Evolutionary conservation across 2,888 invertebrate species (phyloP).

Genomic region (Cylindroiulus punctatus): DNA sequence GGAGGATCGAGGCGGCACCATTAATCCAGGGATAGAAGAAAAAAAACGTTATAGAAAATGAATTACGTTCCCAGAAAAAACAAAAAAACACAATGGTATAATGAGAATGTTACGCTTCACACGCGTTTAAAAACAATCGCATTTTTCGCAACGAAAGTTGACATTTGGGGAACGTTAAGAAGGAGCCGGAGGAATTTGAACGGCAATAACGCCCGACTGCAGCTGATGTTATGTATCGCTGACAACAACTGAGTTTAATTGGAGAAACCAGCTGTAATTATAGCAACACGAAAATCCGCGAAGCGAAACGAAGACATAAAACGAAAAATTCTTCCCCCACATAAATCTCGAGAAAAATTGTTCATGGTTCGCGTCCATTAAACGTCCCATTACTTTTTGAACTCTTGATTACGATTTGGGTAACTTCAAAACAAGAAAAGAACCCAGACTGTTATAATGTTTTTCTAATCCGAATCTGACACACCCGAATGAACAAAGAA

Average conservation of each 20-base stretch:
- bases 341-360: slow-evolving; percentile 13
- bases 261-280: slow-evolving; percentile 27
- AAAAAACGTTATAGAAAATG: not conserved
- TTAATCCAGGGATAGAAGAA: not conserved
- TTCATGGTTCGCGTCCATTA: not conserved
- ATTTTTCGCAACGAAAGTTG: slow-evolving; percentile 16
- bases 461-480: no score
- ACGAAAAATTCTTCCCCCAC: not conserved
- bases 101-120: slow-evolving; percentile 6
- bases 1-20: not conserved
- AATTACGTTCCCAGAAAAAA: not conserved
- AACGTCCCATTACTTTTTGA: not conserved
- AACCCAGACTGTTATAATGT: not conserved
- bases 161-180: not conserved
- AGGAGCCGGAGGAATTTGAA: not conserved
- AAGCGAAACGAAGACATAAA: not conserved
- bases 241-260: slow-evolving; percentile 25
- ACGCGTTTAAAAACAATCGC: slow-evolving; percentile 36
- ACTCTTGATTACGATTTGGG: slow-evolving; percentile 14
- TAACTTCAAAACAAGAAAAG: not conserved
- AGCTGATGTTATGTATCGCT: not conserved
- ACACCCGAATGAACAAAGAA: no score
- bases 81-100: not conserved
- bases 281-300: not conserved
- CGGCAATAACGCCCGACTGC: slow-evolving; percentile 4